These are phyloP conservation scores for Hirtodrosophila histrioides DNA, from an alignment of 2,888 invertebrate species.

Conservation along the genomic window DNA sequence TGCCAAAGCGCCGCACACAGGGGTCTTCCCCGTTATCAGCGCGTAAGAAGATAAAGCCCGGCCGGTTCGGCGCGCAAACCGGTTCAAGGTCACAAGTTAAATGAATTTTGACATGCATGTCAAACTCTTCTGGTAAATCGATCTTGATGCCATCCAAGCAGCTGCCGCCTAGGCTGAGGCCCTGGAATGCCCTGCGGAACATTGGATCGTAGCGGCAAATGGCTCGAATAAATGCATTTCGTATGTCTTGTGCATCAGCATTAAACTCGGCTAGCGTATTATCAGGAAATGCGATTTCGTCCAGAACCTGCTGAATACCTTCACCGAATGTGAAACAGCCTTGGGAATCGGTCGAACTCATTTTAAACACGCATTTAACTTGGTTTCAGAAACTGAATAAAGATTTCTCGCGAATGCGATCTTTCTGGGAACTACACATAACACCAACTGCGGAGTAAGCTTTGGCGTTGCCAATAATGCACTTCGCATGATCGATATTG, in stretches of 20 bases:
- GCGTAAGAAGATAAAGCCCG: conserved; percentile 34
- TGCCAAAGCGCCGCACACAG: conserved; percentile 2
- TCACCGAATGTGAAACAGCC: conserved; percentile 12
- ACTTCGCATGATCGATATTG: conserved; percentile 1
- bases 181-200: conserved; percentile 38
- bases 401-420: background rate
- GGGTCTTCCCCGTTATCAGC: background rate
- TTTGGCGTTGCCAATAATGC: conserved; percentile 3
- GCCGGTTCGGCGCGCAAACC: background rate
- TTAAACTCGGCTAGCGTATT: conserved; percentile 24
- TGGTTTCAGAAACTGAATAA: no score
- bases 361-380: background rate
- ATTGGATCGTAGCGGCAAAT: conserved; percentile 34
- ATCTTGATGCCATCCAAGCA: conserved; percentile 59
- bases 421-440: conserved; percentile 9
- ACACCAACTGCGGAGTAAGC: background rate
- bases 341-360: conserved; percentile 4
- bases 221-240: conserved; percentile 36
- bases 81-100: conserved; percentile 29
- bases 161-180: conserved; percentile 56
- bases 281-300: conserved; percentile 18
- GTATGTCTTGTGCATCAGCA: conserved; percentile 44
- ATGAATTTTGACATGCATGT: conserved; percentile 59
- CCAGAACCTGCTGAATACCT: conserved; percentile 42
- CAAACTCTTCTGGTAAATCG: conserved; percentile 69